Evolutionary conservation across 2,113 vertebrate genomes (phyloP).

Genomic region (Oostethus manadensis): DNA sequence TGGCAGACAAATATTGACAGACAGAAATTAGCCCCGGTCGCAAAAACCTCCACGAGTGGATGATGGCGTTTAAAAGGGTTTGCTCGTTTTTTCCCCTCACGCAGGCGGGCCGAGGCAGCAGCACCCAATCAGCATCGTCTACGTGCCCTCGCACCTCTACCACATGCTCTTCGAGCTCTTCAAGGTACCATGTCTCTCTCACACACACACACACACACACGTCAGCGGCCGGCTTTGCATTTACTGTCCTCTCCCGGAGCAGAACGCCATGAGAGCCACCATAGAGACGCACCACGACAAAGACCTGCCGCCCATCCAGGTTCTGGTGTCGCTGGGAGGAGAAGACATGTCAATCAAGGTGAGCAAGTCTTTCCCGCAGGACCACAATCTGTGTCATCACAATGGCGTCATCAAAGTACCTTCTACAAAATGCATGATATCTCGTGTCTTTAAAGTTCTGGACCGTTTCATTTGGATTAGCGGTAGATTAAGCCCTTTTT

Average conservation of each 20-base stretch:
- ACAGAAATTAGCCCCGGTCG: constrained; percentile 16
- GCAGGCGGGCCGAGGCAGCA: constrained; percentile 67
- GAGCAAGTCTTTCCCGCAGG: neutral
- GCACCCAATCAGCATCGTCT: constrained; percentile 82
- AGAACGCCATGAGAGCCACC: constrained; percentile 96
- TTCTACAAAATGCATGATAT: no score
- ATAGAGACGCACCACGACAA: constrained; percentile 83
- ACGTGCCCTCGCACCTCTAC: constrained; percentile 92
- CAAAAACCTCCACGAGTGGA: constrained; percentile 5
- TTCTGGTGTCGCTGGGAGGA: constrained; percentile 85
- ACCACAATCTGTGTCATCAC: no score
- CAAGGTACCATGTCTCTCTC: no score
- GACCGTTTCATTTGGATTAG: no score
- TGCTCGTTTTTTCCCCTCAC: constrained; percentile 3
- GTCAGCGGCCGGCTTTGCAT: no score
- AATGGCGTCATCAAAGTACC: no score
- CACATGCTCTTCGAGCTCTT: constrained; percentile 97
- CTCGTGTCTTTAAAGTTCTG: no score
- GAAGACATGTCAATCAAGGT: constrained; percentile 93
- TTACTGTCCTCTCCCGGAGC: neutral
- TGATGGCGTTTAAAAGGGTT: constrained; percentile 5
- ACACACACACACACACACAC: neutral
- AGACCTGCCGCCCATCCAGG: constrained; percentile 78
- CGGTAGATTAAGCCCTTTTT: no score
- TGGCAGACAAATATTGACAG: constrained; percentile 44